Evolutionary conservation across 2,888 invertebrate species (phyloP).

Genomic region (Cataglyphis rosenhaueri): DNA sequence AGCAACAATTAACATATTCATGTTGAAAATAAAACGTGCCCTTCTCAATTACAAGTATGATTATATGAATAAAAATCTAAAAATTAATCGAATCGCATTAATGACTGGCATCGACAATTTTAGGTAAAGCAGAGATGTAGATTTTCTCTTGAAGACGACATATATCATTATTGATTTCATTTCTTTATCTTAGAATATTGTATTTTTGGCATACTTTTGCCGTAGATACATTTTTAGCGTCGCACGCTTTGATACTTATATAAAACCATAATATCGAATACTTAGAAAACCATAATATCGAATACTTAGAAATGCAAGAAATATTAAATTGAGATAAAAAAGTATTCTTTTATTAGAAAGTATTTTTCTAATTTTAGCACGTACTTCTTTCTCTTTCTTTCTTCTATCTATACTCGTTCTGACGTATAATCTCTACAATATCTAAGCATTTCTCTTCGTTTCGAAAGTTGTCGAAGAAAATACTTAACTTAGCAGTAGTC

Average conservation of each 20-base stretch:
- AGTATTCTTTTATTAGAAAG: conserved; percentile 11
- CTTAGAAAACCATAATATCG: conserved; percentile 22
- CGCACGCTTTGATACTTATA: conserved; percentile 57
- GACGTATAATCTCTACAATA: not conserved
- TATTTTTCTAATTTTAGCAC: conserved; percentile 15
- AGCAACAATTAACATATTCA: not conserved
- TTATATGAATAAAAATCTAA: conserved; percentile 4
- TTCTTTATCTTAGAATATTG: conserved; percentile 4
- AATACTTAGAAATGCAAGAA: conserved; percentile 36
- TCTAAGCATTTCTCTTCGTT: not conserved
- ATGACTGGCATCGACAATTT: conserved; percentile 64
- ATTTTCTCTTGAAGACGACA: not conserved
- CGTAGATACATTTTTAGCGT: conserved; percentile 42
- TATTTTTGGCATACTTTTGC: conserved; percentile 33
- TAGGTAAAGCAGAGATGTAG: conserved; percentile 7
- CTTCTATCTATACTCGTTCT: not conserved
- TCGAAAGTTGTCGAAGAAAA: not conserved
- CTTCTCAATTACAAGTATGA: not conserved
- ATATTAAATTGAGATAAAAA: conserved; percentile 22
- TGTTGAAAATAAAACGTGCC: not conserved
- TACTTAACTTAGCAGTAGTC: not conserved
- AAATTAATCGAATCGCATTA: conserved; percentile 15
- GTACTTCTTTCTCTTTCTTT: conserved; percentile 26
- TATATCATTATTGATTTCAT: not conserved
- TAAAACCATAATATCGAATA: conserved; percentile 20